Evolutionary conservation across 2,888 invertebrate genomes (phyloP).

Genomic region (Plagiodera versicolora): DNA sequence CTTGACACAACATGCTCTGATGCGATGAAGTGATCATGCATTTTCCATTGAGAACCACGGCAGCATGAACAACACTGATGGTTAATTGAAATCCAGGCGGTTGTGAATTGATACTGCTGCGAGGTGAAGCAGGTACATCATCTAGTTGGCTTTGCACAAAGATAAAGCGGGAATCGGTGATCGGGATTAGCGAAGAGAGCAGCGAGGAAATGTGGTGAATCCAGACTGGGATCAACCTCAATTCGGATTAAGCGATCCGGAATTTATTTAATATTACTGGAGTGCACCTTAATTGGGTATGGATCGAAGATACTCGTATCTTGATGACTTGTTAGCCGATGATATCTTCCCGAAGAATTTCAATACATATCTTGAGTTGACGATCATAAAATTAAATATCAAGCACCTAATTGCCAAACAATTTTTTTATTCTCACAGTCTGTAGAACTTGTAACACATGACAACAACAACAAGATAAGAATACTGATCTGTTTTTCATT

Average conservation of each 20-base stretch:
- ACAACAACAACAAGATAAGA: no score
- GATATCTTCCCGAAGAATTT: background rate
- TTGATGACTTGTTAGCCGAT: background rate
- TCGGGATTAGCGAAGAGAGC: constrained; percentile 54
- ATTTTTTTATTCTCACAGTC: no score
- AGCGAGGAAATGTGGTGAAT: constrained; percentile 40
- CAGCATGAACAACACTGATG: constrained; percentile 47
- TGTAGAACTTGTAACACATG: no score
- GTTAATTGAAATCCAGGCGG: constrained; percentile 52
- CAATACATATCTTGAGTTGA: background rate
- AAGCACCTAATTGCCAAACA: no score
- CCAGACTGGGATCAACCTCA: constrained; percentile 38
- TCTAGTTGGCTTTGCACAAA: constrained; percentile 48
- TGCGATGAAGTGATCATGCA: constrained; percentile 15
- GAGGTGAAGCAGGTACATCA: constrained; percentile 46
- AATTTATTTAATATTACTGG: constrained; percentile 28
- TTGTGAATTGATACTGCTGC: constrained; percentile 38
- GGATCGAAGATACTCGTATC: constrained; percentile 8
- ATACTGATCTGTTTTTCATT: no score
- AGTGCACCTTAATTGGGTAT: constrained; percentile 22
- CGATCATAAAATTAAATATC: no score
- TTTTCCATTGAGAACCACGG: constrained; percentile 29
- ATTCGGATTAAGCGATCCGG: constrained; percentile 50
- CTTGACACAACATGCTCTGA: no score
- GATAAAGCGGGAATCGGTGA: constrained; percentile 52